These are phyloP conservation scores for Trachythela sp. DNA, from an alignment of 64 coral and sea anemone species.

Conservation along the genomic window DNA sequence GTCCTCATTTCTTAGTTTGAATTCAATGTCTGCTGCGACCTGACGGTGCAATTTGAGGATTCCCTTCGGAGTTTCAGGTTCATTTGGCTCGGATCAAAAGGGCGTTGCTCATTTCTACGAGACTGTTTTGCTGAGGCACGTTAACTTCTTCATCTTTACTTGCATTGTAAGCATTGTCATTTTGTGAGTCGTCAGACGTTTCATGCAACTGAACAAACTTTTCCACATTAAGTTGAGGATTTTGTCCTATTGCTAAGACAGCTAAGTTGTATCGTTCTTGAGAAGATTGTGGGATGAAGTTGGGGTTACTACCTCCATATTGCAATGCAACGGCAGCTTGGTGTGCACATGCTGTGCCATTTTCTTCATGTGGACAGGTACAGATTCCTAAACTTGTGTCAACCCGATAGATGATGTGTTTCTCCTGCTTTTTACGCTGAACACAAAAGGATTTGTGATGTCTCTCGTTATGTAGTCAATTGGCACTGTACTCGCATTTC, in stretches of 20 bases:
- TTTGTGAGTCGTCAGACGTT: neutral
- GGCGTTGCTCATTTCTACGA: too few relatives aligned
- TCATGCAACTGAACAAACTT: conserved; percentile 32
- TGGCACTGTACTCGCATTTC: conserved; percentile 24
- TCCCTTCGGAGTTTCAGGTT: neutral
- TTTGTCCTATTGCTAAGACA: conserved; percentile 28
- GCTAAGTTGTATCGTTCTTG: neutral
- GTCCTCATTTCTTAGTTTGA: conserved; percentile 41
- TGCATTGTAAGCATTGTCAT: too few relatives aligned
- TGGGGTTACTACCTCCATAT: conserved; percentile 20
- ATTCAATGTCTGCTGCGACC: conserved; percentile 36
- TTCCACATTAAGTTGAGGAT: neutral
- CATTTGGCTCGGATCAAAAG: neutral
- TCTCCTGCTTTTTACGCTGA: conserved; percentile 37
- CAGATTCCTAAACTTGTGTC: conserved; percentile 42
- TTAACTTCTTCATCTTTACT: too few relatives aligned
- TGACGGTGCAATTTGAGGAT: conserved; percentile 40
- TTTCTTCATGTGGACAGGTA: conserved; percentile 48
- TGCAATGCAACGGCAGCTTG: conserved; percentile 58
- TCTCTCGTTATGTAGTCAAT: conserved; percentile 28
- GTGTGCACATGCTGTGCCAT: conserved; percentile 42
- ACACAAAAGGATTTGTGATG: conserved; percentile 30
- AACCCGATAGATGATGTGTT: conserved; percentile 23
- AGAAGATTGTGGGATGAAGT: conserved; percentile 9
- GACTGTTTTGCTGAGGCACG: too few relatives aligned